phyloP scores from a whole-genome alignment of 2,888 invertebrate genomes.

The Oscheius sp. region DNA sequence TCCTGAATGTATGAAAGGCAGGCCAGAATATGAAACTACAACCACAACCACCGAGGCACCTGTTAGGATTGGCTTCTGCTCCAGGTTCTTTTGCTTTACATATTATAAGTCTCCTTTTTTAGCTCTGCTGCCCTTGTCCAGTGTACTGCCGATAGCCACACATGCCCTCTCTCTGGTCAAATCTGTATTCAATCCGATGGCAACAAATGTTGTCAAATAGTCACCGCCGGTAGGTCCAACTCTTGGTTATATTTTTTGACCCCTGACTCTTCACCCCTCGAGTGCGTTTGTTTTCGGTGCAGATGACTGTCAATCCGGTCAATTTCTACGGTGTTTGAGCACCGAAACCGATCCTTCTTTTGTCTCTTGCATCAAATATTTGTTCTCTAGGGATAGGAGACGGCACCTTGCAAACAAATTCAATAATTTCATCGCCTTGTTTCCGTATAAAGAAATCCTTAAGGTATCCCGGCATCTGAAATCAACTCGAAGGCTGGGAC shows the following conservation, averaged over 20 bases:
- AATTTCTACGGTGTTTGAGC: conserved; percentile 33
- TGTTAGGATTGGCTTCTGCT: conserved; percentile 54
- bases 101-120: conserved; percentile 24
- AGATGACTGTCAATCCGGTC: conserved; percentile 27
- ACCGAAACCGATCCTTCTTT: conserved; percentile 36
- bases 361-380: conserved; percentile 35
- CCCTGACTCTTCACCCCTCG: neutral
- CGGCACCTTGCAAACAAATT: neutral
- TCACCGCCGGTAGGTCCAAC: conserved; percentile 56
- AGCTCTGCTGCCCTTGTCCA: conserved; percentile 66
- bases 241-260: neutral
- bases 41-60: conserved; percentile 42
- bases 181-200: conserved; percentile 69
- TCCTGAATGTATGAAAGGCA: conserved; percentile 61
- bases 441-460: conserved; percentile 24
- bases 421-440: conserved; percentile 2
- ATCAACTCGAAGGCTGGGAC: conserved; percentile 71
- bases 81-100: no score
- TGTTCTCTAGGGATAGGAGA: conserved; percentile 1
- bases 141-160: conserved; percentile 66
- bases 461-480: conserved; percentile 70
- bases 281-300: conserved; percentile 26
- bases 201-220: conserved; percentile 69
- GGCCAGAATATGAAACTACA: conserved; percentile 36
- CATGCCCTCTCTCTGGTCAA: conserved; percentile 70